These are phyloP conservation scores for Lepidocolaptes lacrymiger DNA, from an alignment of 2,797 vertebrate genomes.

Conservation along the genomic window DNA sequence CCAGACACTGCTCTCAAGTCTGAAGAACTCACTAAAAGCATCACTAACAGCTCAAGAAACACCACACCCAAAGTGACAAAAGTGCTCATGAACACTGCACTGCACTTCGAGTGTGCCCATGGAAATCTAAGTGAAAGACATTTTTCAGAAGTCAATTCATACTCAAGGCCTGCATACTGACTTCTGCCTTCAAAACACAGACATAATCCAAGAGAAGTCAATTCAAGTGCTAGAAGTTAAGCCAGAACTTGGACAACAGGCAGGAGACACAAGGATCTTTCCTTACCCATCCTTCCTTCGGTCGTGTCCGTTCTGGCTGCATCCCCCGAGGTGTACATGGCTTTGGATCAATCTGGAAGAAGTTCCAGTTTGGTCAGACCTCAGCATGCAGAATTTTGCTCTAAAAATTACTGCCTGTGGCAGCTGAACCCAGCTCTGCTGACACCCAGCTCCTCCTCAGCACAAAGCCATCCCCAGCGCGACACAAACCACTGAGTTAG, in stretches of 20 bases:
- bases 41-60: neutral
- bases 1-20: neutral
- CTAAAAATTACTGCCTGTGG: neutral
- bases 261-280: neutral
- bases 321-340: slow-evolving; percentile 98
- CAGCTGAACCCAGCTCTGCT: neutral
- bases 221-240: neutral
- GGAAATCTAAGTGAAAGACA: neutral
- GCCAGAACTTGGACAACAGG: neutral
- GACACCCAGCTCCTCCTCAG: neutral
- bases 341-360: slow-evolving; percentile 96
- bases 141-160: neutral
- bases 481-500: neutral
- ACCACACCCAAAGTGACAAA: neutral
- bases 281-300: slow-evolving; percentile 98
- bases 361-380: slow-evolving; percentile 31
- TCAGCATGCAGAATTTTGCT: neutral
- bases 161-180: neutral
- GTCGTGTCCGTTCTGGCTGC: slow-evolving; percentile 95
- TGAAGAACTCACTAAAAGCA: neutral
- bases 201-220: neutral
- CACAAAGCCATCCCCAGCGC: neutral
- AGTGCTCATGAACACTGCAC: rapidly evolving
- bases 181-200: neutral
- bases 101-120: neutral